phyloP scores from a whole-genome alignment of 2,888 invertebrate species.

The Stenurella melanura region DNA sequence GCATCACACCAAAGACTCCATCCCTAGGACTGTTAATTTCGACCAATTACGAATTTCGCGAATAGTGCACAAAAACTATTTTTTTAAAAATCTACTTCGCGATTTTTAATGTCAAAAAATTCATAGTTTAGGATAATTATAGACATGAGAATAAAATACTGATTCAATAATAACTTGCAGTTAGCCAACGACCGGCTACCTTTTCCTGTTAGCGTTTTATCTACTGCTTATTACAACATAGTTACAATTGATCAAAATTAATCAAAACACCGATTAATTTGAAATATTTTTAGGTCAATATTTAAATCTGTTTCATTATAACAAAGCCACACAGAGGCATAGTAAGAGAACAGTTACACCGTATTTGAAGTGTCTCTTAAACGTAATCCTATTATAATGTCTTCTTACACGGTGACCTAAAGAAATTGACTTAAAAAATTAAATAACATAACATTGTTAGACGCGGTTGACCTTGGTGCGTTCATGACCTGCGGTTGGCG shows the following conservation, averaged over 20 bases:
- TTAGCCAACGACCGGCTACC: too few species aligned
- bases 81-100: too few species aligned
- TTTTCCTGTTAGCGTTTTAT: too few species aligned
- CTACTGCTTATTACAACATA: too few species aligned
- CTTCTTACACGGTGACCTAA: constrained; percentile 37
- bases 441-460: constrained; percentile 33
- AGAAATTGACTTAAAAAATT: constrained; percentile 35
- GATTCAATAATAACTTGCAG: too few species aligned
- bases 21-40: too few species aligned
- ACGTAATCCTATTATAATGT: not conserved
- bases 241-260: not conserved
- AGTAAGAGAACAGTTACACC: constrained; percentile 12
- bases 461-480: constrained; percentile 45
- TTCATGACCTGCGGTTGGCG: constrained; percentile 43
- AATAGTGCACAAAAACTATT: too few species aligned
- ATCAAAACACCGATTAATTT: not conserved
- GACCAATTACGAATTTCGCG: too few species aligned
- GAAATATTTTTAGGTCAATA: not conserved
- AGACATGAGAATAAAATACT: too few species aligned
- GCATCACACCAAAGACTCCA: too few species aligned
- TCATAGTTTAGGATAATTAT: too few species aligned
- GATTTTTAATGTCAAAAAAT: too few species aligned
- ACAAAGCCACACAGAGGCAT: constrained; percentile 5
- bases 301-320: not conserved
- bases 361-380: constrained; percentile 10